Evolutionary conservation across 2,888 invertebrate species (phyloP).

Genomic region (Melanophora roralis): DNA sequence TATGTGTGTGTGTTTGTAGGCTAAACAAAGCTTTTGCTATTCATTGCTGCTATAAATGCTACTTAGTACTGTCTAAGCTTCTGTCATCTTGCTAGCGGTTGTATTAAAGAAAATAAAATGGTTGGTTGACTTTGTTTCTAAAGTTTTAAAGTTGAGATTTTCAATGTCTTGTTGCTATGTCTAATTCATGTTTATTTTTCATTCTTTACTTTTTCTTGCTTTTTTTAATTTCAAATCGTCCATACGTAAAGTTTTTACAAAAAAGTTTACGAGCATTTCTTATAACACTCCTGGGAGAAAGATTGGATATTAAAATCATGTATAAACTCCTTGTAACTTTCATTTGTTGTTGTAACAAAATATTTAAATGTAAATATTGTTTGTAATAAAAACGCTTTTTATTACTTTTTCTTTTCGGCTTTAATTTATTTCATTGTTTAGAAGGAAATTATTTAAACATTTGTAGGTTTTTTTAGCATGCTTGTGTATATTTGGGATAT

Average conservation of each 20-base stretch:
- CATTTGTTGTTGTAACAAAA: not conserved
- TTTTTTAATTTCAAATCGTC: conserved; percentile 1
- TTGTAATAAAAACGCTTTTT: not conserved
- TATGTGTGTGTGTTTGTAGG: not conserved
- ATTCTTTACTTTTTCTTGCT: not conserved
- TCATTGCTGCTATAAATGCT: not conserved
- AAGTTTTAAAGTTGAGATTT: conserved; percentile 26
- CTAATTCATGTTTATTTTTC: too few relatives aligned
- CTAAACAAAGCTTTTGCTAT: too few relatives aligned
- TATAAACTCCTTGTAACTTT: not conserved
- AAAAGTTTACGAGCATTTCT: not conserved
- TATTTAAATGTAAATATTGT: conserved; percentile 19
- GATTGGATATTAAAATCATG: conserved; percentile 3
- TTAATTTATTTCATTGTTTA: not conserved
- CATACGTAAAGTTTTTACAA: not conserved
- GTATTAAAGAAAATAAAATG: not conserved
- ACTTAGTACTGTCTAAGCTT: not conserved
- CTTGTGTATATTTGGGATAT: too few relatives aligned
- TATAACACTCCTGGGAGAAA: conserved; percentile 15
- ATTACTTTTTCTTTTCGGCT: not conserved
- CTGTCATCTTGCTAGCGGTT: not conserved
- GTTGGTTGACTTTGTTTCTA: conserved; percentile 22
- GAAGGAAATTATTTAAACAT: not conserved
- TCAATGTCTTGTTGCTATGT: not conserved
- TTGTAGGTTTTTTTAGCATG: too few relatives aligned